Conservation (phyloP, 1,140 invertebrate genomes). For the Holotrichia oblita region DNA sequence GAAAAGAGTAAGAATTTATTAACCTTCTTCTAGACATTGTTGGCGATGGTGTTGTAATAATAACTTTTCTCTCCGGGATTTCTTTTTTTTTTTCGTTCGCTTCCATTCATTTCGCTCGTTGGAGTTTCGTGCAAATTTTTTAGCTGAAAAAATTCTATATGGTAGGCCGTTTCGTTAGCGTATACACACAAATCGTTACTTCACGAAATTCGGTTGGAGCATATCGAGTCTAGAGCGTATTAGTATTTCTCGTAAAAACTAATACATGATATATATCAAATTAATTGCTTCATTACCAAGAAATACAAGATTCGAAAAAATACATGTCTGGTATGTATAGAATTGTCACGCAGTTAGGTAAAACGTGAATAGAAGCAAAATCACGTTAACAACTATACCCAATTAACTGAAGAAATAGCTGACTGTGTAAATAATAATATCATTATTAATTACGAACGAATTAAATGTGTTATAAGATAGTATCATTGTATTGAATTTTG, state of each 20-base stretch:
- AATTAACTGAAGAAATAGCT: too few relatives aligned
- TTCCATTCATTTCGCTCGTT: not conserved
- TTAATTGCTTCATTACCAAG: not conserved
- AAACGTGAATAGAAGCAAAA: too few relatives aligned
- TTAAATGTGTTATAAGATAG: too few relatives aligned
- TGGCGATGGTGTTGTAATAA: slow-evolving; percentile 32
- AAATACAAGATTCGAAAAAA: not conserved
- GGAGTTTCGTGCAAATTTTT: slow-evolving; percentile 28
- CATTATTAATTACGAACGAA: too few relatives aligned
- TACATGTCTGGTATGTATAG: too few relatives aligned
- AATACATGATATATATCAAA: not conserved
- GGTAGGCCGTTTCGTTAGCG: not conserved
- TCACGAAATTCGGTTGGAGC: not conserved
- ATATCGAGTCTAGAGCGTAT: not conserved
- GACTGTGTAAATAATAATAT: too few relatives aligned
- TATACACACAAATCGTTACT: not conserved
- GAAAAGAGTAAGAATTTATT: slow-evolving; percentile 28
- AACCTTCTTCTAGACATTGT: slow-evolving; percentile 15
- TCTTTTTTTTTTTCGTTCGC: slow-evolving; percentile 4
- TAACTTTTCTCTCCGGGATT: slow-evolving; percentile 14
- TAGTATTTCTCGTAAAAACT: not conserved
- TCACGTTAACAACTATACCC: too few relatives aligned
- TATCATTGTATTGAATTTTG: too few relatives aligned
- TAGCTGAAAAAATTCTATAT: not conserved
- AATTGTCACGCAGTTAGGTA: too few relatives aligned